Percentiles rank a stretch among this genome's conserved stretches.
These are phyloP conservation scores for Pongo abelii DNA, from an alignment of 2,113 vertebrate species.

Conservation along the genomic window DNA sequence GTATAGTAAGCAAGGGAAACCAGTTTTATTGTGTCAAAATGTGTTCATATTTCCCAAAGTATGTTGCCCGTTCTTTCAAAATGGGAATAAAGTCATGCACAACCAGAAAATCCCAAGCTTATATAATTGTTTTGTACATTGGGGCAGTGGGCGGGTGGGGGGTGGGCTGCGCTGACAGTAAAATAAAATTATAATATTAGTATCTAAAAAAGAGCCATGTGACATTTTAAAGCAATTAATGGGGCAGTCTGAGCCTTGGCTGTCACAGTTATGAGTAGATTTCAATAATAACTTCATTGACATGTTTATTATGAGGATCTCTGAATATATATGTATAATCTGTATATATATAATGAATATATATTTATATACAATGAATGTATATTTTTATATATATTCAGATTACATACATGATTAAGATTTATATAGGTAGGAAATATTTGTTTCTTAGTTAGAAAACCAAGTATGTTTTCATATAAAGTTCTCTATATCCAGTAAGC, in stretches of 20 bases:
- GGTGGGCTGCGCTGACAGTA: neutral
- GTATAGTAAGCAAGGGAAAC: neutral
- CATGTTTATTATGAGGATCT: neutral
- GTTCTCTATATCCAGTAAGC: neutral
- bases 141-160: accelerated
- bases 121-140: neutral
- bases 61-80: neutral
- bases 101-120: neutral
- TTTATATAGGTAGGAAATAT: neutral
- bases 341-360: no score
- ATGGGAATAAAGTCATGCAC: neutral
- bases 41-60: neutral
- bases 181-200: neutral
- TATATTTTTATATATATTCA: neutral
- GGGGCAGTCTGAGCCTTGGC: neutral
- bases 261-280: neutral
- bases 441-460: neutral
- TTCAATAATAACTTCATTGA: neutral
- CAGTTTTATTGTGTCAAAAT: neutral
- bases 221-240: neutral
- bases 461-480: neutral
- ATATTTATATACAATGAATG: neutral
- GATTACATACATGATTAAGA: neutral
- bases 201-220: neutral
- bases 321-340: neutral